These are phyloP conservation scores for Gallinago undulata DNA, from an alignment of 2,113 vertebrate genomes.

Conservation along the genomic window DNA sequence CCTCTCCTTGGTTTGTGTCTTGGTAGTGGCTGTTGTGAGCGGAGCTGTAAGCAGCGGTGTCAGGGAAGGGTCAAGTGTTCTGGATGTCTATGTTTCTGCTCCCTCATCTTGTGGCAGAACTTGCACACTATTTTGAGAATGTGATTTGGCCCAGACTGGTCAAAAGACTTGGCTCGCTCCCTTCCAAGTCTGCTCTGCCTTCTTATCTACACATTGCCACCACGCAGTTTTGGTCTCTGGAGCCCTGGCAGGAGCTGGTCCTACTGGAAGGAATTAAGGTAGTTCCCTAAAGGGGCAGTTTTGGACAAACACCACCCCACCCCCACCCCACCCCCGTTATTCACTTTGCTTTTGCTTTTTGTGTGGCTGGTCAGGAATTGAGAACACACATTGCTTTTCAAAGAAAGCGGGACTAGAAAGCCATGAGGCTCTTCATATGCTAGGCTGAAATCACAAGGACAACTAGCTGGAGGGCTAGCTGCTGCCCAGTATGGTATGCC, in stretches of 20 bases:
- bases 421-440: neutral
- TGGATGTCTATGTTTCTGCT: neutral
- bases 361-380: neutral
- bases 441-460: neutral
- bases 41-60: neutral
- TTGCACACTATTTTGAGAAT: neutral
- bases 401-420: neutral
- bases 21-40: neutral
- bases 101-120: neutral
- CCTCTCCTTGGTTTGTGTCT: neutral
- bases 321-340: fast-evolving
- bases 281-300: neutral
- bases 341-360: neutral
- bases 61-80: neutral
- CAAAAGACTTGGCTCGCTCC: neutral
- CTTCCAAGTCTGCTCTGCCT: neutral
- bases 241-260: neutral
- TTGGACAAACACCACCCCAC: neutral
- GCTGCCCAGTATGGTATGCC: neutral
- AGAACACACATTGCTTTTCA: neutral
- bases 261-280: neutral
- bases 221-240: neutral
- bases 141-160: neutral
- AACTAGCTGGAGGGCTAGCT: neutral
- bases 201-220: neutral